These are phyloP conservation scores for Apistogramma diplotaenia DNA, from an alignment of 2,113 vertebrate genomes.

Conservation along the genomic window DNA sequence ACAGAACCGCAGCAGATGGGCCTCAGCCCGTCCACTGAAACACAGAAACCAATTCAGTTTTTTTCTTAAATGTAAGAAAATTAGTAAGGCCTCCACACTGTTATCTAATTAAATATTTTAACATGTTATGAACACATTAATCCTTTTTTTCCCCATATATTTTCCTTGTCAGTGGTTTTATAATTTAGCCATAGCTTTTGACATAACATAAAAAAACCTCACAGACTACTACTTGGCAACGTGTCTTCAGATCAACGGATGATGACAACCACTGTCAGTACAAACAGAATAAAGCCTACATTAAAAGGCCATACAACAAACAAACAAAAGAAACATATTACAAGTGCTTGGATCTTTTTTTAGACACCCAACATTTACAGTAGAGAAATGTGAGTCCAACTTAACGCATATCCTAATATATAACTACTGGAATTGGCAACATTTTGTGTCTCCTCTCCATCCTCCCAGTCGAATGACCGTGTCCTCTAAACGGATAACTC, in stretches of 20 bases:
- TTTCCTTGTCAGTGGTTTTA: constrained; percentile 63
- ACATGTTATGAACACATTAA: constrained; percentile 74
- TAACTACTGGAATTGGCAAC: constrained; percentile 78
- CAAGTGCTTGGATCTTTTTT: constrained; percentile 73
- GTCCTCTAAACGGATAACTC: constrained; percentile 29
- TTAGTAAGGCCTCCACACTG: constrained; percentile 80
- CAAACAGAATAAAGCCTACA: constrained; percentile 68
- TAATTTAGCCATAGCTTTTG: constrained; percentile 65
- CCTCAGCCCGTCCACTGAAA: constrained; percentile 58
- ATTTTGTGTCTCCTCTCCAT: constrained; percentile 44
- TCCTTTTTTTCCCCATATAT: constrained; percentile 36
- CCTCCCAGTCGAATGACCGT: constrained; percentile 9
- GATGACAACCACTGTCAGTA: constrained; percentile 73
- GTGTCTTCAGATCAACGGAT: constrained; percentile 61
- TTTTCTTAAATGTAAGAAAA: constrained; percentile 79
- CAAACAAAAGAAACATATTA: constrained; percentile 67
- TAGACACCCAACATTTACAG: constrained; percentile 77
- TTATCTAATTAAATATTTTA: constrained; percentile 71
- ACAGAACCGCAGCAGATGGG: constrained; percentile 55
- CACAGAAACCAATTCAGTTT: constrained; percentile 65
- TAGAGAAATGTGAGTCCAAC: constrained; percentile 74
- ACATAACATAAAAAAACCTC: constrained; percentile 68
- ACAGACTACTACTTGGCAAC: constrained; percentile 77
- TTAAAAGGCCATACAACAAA: constrained; percentile 72
- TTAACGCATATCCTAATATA: constrained; percentile 73